Evolutionary conservation across 35 echinoderm and acorn worm species (phyloP), one percentile per base, ranked within the genome.

Genomic region (Strongylocentrotus purpuratus): DNA sequence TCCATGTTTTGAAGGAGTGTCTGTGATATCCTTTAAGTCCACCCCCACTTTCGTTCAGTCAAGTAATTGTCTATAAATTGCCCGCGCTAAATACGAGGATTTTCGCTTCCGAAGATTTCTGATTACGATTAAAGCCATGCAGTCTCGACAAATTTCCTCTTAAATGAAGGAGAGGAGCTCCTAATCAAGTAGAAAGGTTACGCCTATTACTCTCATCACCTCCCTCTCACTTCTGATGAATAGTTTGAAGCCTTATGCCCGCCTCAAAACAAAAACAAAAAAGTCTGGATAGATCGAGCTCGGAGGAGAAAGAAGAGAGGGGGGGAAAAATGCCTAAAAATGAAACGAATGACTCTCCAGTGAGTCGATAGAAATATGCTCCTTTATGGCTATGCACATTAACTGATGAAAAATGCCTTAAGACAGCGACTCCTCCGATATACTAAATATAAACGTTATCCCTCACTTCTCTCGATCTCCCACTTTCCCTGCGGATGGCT

Each of bases 401-500:
- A 93, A 93, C 91, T 93, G 91, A 93, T 93, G 91, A 93, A 93
- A 93, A 93, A 58, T 58, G 91, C 91, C 91, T 93, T 46, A 58
- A 93, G 91, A 93, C 91, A 93, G 31, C 46, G 91, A 31, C 46
- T 93, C 17, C 48, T 18, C 22, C 91, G 48, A 93, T 93, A 48
- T 93, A 50, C 46, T 48, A 93, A 93, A 93, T 46, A 93, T 93
- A 33, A 47, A 47, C 91, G 33, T 58, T 93, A 46, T 93, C 48
- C 48, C 33, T n/a, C 48, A 48, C 45, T 93, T 58, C 46, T 58
- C 48, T 89, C 87, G 10, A 33, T 46, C 87, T 89, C 15, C 31
- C 33, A 33, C 31, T 89, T 28, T 89, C 87, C 45, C 45, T 17
- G 10, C 32, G 32, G 45, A 35, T 88, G 15, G 9, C 28, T 46